phyloP scores from a whole-genome alignment of 2,888 invertebrate genomes.

The Leptodirus hochenwartii region DNA sequence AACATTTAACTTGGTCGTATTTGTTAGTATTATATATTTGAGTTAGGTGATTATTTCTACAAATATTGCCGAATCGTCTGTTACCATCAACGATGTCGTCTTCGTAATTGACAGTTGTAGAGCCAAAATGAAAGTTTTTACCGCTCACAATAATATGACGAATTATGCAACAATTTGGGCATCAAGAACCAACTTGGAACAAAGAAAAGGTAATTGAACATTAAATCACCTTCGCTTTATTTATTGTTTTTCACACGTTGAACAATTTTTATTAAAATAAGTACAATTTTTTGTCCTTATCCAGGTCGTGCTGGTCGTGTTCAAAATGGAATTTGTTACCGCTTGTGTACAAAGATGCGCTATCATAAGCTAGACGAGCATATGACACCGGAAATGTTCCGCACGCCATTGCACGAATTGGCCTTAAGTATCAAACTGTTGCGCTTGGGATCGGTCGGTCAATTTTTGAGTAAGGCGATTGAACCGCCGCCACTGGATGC shows the following conservation, averaged over 20 bases:
- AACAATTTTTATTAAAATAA: neutral
- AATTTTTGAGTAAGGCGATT: constrained; percentile 87
- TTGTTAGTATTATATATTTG: too few species aligned
- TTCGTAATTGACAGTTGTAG: constrained; percentile 96
- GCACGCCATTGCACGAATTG: constrained; percentile 90
- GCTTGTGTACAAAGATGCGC: constrained; percentile 66
- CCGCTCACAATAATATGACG: constrained; percentile 97
- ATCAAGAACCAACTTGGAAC: constrained; percentile 84
- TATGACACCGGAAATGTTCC: constrained; percentile 92
- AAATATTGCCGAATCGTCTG: constrained; percentile 95
- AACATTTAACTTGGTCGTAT: too few species aligned
- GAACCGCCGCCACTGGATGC: constrained; percentile 96
- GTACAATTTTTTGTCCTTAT: too few species aligned
- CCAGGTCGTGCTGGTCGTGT: constrained; percentile 90
- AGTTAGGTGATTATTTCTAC: constrained; percentile 84
- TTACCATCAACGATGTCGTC: constrained; percentile 96
- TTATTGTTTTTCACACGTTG: constrained; percentile 21
- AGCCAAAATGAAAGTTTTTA: constrained; percentile 93
- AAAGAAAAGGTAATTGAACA: too few species aligned
- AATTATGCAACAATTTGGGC: constrained; percentile 97
- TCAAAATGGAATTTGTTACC: constrained; percentile 83
- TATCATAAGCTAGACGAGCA: constrained; percentile 66
- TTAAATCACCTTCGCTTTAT: too few species aligned
- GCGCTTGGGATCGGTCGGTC: constrained; percentile 78
- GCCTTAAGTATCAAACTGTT: constrained; percentile 82